Evolutionary conservation across 2,888 invertebrate genomes (phyloP).

Genomic region (Scaptodrosophila latifasciaeformis): DNA sequence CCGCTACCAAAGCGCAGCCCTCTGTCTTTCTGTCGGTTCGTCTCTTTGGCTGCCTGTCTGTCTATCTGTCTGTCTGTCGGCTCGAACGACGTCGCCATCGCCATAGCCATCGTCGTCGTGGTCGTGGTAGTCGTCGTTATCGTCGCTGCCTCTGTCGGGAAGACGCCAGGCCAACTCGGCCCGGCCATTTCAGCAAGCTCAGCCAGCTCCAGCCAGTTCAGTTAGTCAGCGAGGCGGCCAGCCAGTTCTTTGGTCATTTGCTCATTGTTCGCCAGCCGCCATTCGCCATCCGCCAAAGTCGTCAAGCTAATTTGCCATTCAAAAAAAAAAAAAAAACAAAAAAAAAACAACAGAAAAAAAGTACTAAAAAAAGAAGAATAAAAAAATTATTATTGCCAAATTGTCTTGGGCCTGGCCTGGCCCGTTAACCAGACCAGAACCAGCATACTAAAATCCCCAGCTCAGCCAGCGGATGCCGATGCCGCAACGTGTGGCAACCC

Average conservation of each 20-base stretch:
- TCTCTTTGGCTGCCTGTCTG: background rate
- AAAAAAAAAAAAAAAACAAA: slow-evolving; percentile 24
- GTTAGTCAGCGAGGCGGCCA: slow-evolving; percentile 11
- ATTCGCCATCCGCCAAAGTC: slow-evolving; percentile 17
- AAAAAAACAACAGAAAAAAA: background rate
- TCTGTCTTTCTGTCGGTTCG: background rate
- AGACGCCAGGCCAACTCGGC: background rate
- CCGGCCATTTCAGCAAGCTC: slow-evolving; percentile 27
- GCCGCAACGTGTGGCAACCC: too few relatives aligned
- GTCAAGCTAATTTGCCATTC: slow-evolving; percentile 50
- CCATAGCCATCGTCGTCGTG: slow-evolving; percentile 1
- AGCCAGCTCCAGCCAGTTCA: slow-evolving; percentile 4
- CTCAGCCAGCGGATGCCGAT: too few relatives aligned
- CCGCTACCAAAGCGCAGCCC: slow-evolving; percentile 28
- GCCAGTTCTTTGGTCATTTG: slow-evolving; percentile 28
- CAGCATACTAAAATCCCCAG: slow-evolving; percentile 13
- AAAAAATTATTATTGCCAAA: slow-evolving; percentile 29
- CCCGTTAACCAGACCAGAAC: too few relatives aligned
- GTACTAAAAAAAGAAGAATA: background rate
- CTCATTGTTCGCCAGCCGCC: slow-evolving; percentile 19
- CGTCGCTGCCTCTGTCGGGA: background rate
- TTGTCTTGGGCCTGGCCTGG: too few relatives aligned
- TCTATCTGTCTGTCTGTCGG: background rate
- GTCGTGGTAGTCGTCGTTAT: background rate
- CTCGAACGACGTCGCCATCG: slow-evolving; percentile 2